Percentiles rank a stretch among this genome's conserved stretches.
Evolutionary conservation across 2,888 invertebrate species (phyloP).

Genomic region (Trachelus troglodyta): DNA sequence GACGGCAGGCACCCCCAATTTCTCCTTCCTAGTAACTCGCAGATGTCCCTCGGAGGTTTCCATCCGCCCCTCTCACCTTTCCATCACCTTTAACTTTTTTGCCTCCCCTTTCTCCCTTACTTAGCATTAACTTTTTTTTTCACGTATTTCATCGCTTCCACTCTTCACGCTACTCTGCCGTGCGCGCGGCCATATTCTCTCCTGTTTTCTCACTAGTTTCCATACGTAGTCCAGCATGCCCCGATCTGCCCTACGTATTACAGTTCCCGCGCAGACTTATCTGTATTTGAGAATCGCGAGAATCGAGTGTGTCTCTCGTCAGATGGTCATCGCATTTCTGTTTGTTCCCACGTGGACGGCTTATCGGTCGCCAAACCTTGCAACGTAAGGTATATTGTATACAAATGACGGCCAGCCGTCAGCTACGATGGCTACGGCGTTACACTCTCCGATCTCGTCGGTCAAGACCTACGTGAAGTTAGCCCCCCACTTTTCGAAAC

Average conservation of each 20-base stretch:
- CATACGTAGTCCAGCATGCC: not conserved
- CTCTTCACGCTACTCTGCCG: not conserved
- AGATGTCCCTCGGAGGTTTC: not conserved
- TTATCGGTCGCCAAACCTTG: not conserved
- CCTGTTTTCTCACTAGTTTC: not conserved
- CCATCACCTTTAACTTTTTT: conserved; percentile 18
- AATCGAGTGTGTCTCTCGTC: not conserved
- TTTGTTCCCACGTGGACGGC: not conserved
- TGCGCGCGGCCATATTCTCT: not conserved
- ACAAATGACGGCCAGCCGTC: not conserved
- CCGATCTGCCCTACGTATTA: not conserved
- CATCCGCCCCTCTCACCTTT: conserved; percentile 27
- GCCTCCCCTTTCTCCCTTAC: not conserved
- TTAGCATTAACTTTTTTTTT: not conserved
- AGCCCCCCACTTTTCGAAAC: too few relatives aligned
- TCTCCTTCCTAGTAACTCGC: not conserved
- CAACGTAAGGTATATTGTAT: not conserved
- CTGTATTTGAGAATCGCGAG: not conserved
- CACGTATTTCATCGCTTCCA: not conserved
- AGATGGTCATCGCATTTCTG: not conserved
- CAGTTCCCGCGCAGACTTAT: not conserved
- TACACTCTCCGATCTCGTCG: not conserved
- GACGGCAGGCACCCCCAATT: not conserved
- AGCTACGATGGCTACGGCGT: not conserved
- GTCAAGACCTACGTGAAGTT: too few relatives aligned